Evolutionary conservation across 2,113 vertebrate species (phyloP), one percentile per base, ranked within the genome.

Genomic region (Podocnemis expansa): DNA sequence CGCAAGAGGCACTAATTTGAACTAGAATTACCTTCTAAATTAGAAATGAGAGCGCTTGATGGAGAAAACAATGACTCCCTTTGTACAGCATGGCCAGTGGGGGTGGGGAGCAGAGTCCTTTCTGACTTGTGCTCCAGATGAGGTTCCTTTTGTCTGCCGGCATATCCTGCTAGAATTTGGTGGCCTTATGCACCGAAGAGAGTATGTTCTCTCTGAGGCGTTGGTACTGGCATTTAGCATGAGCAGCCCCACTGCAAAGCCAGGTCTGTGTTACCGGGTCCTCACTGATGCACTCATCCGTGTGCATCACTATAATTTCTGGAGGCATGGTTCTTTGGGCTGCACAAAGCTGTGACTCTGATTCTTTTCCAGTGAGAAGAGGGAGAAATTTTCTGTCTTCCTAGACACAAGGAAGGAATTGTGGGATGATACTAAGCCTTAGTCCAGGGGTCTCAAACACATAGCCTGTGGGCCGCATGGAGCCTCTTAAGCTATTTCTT

Each of bases 21-120:
- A 96, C 70, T 27, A 89, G 97, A 98, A 98, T 97, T 97, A 96
- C 94, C 85, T 97, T 94, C 95, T 96, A 97, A 97, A 97, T 96
- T 96, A 95, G 95, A 96, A 98, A 93, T 94, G 88, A 78, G 93
- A 94, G 95, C 34, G 90, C 92, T 96, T 95, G 96, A 97, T 82
- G 89, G 90, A 88, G 91, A 79, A 87, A 93, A 92, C 88, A 45
- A 94, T 78, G 91, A 82, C 34, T 95, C 73, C 41, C 89, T 63
- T 92, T 17, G 63, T 89, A 80, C 6, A 47, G 73, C 86, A 43
- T 17, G 82, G 93, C 83, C 81, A 3, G 70, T 2, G 43, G 49
- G 25, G 29, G 24, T 43, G 63, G 87, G 87, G 41, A 84, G 78
- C 60, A 38, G 78, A 55, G 41, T 63, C 78, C 84, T 52, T 79